These are phyloP conservation scores for Uropsilus gracilis DNA, from an alignment of 2,113 vertebrate species.

Conservation along the genomic window DNA sequence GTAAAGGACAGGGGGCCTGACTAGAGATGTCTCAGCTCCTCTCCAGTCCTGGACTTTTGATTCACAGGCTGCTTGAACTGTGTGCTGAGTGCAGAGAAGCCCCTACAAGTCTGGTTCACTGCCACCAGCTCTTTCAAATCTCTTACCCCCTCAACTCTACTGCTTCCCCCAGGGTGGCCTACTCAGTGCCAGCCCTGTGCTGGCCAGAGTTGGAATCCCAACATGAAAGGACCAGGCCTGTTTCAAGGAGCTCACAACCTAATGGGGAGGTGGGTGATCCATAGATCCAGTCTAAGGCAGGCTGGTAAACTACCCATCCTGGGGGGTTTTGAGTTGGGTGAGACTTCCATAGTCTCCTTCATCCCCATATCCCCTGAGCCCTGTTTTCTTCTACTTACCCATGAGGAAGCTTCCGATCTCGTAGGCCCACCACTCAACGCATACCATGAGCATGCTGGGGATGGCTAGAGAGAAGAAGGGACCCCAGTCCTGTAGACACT, in stretches of 20 bases:
- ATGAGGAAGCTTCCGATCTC: constrained; percentile 87
- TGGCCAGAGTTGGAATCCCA: not conserved
- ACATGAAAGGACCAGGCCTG: not conserved
- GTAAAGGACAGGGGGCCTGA: not conserved
- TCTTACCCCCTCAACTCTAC: not conserved
- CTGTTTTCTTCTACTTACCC: constrained; percentile 70
- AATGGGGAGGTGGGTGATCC: not conserved
- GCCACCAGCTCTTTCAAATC: not conserved
- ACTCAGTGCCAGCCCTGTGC: not conserved
- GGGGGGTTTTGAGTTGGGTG: not conserved
- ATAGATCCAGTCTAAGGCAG: not conserved
- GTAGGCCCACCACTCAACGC: constrained; percentile 91
- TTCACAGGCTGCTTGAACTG: not conserved
- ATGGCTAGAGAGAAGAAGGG: constrained; percentile 89
- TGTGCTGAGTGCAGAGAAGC: not conserved
- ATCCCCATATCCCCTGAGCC: rapidly evolving
- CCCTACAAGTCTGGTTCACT: rapidly evolving
- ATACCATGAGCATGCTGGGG: constrained; percentile 88
- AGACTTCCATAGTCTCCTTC: rapidly evolving
- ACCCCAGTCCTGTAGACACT: constrained; percentile 92
- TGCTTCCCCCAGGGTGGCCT: not conserved
- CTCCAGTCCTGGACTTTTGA: no score
- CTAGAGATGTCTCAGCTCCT: no score
- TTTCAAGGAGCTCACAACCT: not conserved
- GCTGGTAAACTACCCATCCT: rapidly evolving